Evolutionary conservation across 2,113 vertebrate genomes (phyloP).

Genomic region (Madoqua kirkii): DNA sequence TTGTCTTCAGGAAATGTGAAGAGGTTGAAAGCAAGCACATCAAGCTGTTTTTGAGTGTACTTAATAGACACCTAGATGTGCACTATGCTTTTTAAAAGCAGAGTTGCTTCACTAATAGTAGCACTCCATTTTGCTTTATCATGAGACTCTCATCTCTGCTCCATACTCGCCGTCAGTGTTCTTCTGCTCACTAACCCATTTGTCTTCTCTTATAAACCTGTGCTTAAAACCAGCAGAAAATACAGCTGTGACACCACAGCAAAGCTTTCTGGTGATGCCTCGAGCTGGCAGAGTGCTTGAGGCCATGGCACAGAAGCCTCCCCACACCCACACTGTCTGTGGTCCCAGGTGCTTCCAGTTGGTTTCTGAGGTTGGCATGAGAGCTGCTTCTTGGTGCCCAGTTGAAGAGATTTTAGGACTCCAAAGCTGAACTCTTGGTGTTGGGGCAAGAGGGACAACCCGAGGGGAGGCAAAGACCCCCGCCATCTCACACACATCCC

Average conservation of each 20-base stretch:
- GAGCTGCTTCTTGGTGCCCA: background rate
- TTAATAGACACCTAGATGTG: background rate
- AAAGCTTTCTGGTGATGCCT: slow-evolving; percentile 14
- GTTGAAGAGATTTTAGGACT: background rate
- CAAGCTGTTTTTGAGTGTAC: slow-evolving; percentile 25
- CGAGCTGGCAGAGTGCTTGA: background rate
- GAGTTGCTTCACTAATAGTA: slow-evolving; percentile 12
- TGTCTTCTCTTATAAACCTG: slow-evolving; percentile 12
- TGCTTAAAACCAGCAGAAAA: slow-evolving; percentile 11
- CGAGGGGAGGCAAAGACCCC: background rate
- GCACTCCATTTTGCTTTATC: background rate
- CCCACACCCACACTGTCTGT: background rate
- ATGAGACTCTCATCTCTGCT: background rate
- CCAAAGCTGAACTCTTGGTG: background rate
- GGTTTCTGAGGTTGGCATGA: background rate
- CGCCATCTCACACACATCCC: background rate
- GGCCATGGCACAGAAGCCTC: background rate
- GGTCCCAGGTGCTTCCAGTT: background rate
- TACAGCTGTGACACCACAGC: background rate
- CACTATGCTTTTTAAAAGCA: background rate
- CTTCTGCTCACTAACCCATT: background rate
- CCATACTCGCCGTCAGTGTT: background rate
- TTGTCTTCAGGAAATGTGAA: background rate
- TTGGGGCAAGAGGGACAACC: background rate
- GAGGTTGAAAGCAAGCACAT: background rate